A percentile compares a stretch with the other conserved stretches of the same genome.
phyloP scores from a whole-genome alignment of 2,113 vertebrate genomes.

The Eclectus roratus region DNA sequence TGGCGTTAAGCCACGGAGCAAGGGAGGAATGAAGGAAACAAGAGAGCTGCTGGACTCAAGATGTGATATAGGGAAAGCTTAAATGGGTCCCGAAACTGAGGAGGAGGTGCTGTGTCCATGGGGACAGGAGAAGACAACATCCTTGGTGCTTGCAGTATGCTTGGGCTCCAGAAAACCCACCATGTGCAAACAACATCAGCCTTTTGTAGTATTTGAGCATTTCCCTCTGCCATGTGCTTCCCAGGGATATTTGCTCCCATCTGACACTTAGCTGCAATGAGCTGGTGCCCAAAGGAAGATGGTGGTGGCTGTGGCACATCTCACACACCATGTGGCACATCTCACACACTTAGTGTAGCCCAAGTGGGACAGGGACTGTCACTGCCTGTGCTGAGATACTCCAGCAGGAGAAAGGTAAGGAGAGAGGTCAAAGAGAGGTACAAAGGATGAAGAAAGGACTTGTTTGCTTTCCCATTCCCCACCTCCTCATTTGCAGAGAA shows the following conservation, averaged over 20 bases:
- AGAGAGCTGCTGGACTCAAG: not conserved
- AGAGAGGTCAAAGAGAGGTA: not conserved
- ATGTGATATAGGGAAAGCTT: fast-evolving
- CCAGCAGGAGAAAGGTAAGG: not conserved
- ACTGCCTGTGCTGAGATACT: not conserved
- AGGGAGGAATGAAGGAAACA: not conserved
- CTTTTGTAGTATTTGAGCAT: not conserved
- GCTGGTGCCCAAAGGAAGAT: not conserved
- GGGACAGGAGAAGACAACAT: not conserved
- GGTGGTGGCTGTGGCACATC: not conserved
- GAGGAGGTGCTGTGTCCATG: not conserved
- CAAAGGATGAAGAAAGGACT: not conserved
- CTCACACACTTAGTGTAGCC: not conserved
- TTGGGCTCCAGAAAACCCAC: not conserved
- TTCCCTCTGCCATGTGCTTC: not conserved
- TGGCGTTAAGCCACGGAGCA: not conserved
- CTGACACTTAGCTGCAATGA: not conserved
- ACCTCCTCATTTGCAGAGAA: not conserved
- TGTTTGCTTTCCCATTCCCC: not conserved
- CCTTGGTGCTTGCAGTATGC: not conserved
- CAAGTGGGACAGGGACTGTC: not conserved
- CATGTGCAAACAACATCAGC: not conserved
- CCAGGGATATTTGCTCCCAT: not conserved
- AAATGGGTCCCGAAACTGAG: not conserved
- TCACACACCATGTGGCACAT: not conserved